phyloP scores from a whole-genome alignment of 1,140 invertebrate species.

The Dendroctonus valens region DNA sequence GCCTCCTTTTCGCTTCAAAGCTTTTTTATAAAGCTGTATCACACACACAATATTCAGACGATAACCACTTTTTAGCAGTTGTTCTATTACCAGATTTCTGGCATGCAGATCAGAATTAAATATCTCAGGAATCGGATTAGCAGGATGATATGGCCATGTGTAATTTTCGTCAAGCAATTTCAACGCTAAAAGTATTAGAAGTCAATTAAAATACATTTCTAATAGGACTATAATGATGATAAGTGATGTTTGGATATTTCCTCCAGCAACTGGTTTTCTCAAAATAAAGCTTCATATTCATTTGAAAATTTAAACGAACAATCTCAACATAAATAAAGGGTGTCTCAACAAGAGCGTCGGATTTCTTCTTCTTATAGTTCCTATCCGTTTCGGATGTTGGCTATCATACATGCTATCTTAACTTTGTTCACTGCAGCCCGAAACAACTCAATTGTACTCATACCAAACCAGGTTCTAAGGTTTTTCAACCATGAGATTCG shows the following conservation, averaged over 20 bases:
- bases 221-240: no score
- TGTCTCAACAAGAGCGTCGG: no score
- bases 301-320: no score
- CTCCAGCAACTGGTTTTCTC: not conserved
- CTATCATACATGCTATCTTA: no score
- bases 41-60: conserved; percentile 8
- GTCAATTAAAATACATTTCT: not conserved
- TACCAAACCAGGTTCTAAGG: no score
- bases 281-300: not conserved
- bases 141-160: conserved; percentile 19
- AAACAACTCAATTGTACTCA: no score
- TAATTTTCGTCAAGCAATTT: conserved; percentile 17
- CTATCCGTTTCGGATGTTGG: no score
- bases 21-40: conserved; percentile 20
- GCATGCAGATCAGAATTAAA: conserved; percentile 5
- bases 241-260: no score
- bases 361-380: no score
- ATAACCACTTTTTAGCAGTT: conserved; percentile 10
- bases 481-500: no score
- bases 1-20: conserved; percentile 6
- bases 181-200: conserved; percentile 10
- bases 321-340: no score
- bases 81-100: conserved; percentile 13
- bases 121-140: not conserved
- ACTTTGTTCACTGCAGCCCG: no score